Conservation (phyloP, 2,113 vertebrate species). For the Rhabdomys dilectus region DNA sequence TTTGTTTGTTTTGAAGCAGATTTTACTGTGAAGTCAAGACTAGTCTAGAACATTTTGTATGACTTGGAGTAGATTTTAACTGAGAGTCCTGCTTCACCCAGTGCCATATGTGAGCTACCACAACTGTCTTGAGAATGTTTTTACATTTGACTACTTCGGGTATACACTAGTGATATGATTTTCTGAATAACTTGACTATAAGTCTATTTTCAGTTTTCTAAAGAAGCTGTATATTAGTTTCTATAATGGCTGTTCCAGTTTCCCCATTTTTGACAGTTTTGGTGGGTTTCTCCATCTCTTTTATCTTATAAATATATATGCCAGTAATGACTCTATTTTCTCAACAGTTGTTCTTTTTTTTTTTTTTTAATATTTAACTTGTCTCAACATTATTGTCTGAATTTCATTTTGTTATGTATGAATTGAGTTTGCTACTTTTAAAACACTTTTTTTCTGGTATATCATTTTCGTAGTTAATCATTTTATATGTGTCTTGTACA, state of each 20-base stretch:
- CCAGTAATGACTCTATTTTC: neutral
- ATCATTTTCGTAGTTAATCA: neutral
- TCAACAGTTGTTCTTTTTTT: neutral
- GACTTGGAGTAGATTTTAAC: neutral
- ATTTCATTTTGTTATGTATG: neutral
- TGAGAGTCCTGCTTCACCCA: too few relatives aligned
- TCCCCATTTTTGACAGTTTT: neutral
- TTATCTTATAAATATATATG: neutral
- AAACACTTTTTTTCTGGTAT: neutral
- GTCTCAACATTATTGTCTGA: neutral
- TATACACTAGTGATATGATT: neutral
- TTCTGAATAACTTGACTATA: neutral
- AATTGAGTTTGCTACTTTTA: neutral
- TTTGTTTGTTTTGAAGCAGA: neutral
- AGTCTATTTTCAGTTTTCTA: neutral
- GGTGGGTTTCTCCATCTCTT: neutral
- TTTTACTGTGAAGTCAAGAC: neutral
- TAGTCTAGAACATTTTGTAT: neutral
- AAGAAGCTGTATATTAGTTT: neutral
- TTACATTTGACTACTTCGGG: neutral
- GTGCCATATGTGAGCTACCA: neutral
- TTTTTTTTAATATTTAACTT: slow-evolving; percentile 1
- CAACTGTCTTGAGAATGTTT: neutral
- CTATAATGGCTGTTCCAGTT: neutral
- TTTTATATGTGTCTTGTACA: neutral